These are phyloP conservation scores for Malacoraja senta DNA, from an alignment of 2,797 vertebrate genomes.

Conservation along the genomic window DNA sequence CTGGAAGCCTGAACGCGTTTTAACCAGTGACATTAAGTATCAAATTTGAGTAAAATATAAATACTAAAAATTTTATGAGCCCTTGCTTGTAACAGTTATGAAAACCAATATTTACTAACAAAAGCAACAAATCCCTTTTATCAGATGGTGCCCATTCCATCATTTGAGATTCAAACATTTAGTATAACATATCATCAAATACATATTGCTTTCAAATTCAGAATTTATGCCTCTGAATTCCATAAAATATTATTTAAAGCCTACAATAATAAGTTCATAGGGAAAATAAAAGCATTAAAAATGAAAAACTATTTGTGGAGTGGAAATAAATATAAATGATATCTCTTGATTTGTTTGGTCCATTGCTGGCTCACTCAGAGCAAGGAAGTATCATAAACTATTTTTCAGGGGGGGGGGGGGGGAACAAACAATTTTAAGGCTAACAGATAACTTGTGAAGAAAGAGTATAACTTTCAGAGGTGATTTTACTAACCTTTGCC, in stretches of 20 bases:
- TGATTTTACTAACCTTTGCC: too few relatives aligned
- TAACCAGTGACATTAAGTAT: not conserved
- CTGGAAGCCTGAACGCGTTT: not conserved
- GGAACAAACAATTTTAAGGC: too few relatives aligned
- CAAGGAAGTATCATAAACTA: too few relatives aligned
- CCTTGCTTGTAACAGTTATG: not conserved
- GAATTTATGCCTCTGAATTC: not conserved
- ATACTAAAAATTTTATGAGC: not conserved
- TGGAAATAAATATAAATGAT: not conserved
- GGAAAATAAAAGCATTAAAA: not conserved
- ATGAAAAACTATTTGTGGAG: not conserved
- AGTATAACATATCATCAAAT: not conserved
- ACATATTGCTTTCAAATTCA: not conserved
- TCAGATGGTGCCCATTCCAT: not conserved
- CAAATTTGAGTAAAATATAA: not conserved
- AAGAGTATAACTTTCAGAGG: too few relatives aligned
- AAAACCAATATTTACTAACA: not conserved
- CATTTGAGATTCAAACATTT: not conserved
- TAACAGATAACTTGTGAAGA: too few relatives aligned
- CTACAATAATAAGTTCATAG: too few relatives aligned
- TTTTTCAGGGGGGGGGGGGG: too few relatives aligned
- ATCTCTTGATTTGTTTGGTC: not conserved
- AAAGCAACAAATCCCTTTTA: not conserved
- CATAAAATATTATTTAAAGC: not conserved
- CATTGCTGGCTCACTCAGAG: too few relatives aligned